A percentile compares a stretch with the other conserved stretches of the same genome.
These are phyloP conservation scores for Papilio polytes DNA, from an alignment of 1,140 invertebrate species.

Conservation along the genomic window DNA sequence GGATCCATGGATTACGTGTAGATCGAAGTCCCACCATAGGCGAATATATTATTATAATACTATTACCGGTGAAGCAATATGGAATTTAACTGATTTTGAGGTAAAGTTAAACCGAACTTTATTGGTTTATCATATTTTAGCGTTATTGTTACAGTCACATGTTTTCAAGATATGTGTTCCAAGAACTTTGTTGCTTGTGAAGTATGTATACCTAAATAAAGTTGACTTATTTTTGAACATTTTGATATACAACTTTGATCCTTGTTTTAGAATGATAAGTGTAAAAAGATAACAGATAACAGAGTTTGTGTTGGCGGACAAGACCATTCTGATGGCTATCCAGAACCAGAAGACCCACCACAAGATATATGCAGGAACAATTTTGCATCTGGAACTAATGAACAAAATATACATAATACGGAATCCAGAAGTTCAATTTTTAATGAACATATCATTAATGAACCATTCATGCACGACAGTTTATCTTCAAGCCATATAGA, in stretches of 20 bases:
- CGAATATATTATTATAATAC: constrained; percentile 27
- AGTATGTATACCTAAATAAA: not conserved
- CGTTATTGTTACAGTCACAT: no score
- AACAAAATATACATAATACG: not conserved
- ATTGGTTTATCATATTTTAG: not conserved
- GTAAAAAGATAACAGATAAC: not conserved
- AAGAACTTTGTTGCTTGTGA: not conserved
- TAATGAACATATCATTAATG: not conserved
- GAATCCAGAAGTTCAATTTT: not conserved
- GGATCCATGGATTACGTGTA: constrained; percentile 50
- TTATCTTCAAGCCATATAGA: not conserved
- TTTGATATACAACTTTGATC: not conserved
- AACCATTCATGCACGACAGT: not conserved
- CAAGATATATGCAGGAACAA: not conserved
- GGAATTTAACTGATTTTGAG: constrained; percentile 18
- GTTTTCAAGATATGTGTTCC: not conserved
- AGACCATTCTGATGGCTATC: not conserved
- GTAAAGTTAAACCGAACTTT: not conserved
- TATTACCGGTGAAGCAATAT: not conserved
- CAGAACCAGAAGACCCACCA: not conserved
- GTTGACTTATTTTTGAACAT: not conserved
- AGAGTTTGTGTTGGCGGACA: not conserved
- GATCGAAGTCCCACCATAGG: constrained; percentile 46
- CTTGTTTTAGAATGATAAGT: constrained; percentile 4
- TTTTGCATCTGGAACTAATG: not conserved